A percentile compares a stretch with the other conserved stretches of the same genome.
Conservation (phyloP, 2,797 vertebrate species). For the Saxicola maurus region DNA sequence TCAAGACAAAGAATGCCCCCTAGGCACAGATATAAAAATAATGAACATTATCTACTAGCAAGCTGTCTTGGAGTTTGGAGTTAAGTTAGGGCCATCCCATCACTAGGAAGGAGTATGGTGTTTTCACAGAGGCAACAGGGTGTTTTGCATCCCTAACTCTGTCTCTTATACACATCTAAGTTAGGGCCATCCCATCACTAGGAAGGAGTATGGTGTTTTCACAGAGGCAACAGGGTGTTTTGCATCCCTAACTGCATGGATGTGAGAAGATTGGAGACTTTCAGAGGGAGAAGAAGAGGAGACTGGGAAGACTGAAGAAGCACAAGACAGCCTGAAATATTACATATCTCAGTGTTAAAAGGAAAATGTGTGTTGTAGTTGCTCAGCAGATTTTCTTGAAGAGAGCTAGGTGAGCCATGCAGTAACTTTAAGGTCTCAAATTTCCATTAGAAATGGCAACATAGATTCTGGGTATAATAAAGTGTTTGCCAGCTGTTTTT, state of each 20-base stretch:
- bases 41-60: neutral
- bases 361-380: neutral
- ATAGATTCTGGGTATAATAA: neutral
- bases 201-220: neutral
- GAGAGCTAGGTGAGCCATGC: neutral
- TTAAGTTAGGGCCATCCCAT: neutral
- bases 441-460: neutral
- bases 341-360: neutral
- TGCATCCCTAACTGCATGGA: neutral
- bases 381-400: neutral
- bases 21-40: constrained; percentile 3
- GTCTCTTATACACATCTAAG: no score
- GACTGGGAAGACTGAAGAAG: neutral
- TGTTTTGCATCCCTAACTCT: neutral
- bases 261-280: neutral
- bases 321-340: neutral
- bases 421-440: neutral
- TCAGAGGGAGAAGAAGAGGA: neutral
- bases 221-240: neutral
- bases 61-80: neutral
- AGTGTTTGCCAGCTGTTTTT: neutral
- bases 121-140: neutral
- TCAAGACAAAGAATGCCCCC: constrained; percentile 2
- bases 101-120: neutral
- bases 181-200: neutral